Evolutionary conservation across 2,797 vertebrate species (phyloP).

Genomic region (Coregonus suidteri): DNA sequence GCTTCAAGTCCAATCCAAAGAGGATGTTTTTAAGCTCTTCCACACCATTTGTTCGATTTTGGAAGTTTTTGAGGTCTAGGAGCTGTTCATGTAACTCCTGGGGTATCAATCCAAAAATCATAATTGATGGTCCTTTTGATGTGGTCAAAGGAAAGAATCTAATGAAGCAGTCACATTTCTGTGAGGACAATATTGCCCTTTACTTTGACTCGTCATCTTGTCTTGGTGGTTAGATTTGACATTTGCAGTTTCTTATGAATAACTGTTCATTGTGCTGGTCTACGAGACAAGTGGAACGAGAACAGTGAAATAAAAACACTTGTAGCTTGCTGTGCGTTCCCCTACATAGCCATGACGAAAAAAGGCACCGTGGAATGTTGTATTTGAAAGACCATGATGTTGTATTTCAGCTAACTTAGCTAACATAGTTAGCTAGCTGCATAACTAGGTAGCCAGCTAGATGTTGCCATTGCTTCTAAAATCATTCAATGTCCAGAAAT

Average conservation of each 20-base stretch:
- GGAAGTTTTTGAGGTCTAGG: conserved; percentile 86
- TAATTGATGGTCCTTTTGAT: conserved; percentile 56
- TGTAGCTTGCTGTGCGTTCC: conserved; percentile 59
- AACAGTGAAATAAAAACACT: conserved; percentile 57
- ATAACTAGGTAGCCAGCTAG: neutral
- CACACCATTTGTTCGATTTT: conserved; percentile 82
- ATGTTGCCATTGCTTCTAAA: neutral
- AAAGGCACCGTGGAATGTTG: conserved; percentile 21
- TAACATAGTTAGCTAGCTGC: neutral
- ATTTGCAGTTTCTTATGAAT: neutral
- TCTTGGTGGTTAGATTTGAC: conserved; percentile 45
- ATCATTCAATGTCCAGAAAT: neutral
- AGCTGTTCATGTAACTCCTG: conserved; percentile 84
- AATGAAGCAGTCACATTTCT: conserved; percentile 37
- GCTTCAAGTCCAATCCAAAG: conserved; percentile 68
- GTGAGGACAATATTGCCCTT: conserved; percentile 59
- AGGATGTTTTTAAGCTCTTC: conserved; percentile 83
- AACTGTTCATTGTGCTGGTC: neutral
- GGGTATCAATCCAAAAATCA: conserved; percentile 85
- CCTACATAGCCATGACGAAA: neutral
- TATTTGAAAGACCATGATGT: neutral
- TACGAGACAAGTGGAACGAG: too few species aligned
- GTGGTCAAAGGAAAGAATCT: conserved; percentile 61
- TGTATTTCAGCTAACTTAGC: neutral
- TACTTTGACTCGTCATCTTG: conserved; percentile 52